These are phyloP conservation scores for Apostichopus californicus DNA, from an alignment of 35 echinoderm and acorn worm genomes.

Conservation along the genomic window DNA sequence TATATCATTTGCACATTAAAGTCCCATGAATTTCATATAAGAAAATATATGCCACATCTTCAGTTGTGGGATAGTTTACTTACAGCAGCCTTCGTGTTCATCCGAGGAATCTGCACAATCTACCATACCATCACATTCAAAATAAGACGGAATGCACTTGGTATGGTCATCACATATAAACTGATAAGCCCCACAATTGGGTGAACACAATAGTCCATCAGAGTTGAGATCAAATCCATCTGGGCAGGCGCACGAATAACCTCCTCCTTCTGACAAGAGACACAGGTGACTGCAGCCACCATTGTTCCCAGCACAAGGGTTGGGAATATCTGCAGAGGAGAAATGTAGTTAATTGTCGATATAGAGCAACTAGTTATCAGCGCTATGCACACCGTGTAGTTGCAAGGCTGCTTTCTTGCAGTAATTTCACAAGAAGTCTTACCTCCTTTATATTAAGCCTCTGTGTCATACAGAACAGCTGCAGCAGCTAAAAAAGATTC, in stretches of 20 bases:
- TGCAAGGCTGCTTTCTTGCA: not conserved
- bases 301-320: slow-evolving; percentile 53
- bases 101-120: slow-evolving; percentile 86
- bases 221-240: slow-evolving; percentile 53
- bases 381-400: not conserved
- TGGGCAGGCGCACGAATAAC: slow-evolving; percentile 62
- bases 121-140: slow-evolving; percentile 65
- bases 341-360: not conserved
- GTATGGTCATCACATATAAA: slow-evolving; percentile 71
- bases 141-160: slow-evolving; percentile 64
- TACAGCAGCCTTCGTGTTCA: slow-evolving; percentile 54
- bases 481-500: too few relatives aligned
- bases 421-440: not conserved
- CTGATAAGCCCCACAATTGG: slow-evolving; percentile 41
- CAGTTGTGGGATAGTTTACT: not conserved
- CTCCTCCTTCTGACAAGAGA: slow-evolving; percentile 38
- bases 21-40: too few relatives aligned
- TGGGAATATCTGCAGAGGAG: slow-evolving; percentile 5
- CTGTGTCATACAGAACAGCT: not conserved
- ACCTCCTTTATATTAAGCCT: not conserved
- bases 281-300: slow-evolving; percentile 42
- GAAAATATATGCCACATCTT: too few relatives aligned
- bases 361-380: not conserved
- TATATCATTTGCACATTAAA: too few relatives aligned
- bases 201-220: slow-evolving; percentile 27